Evolutionary conservation across 2,888 invertebrate species (phyloP).

Genomic region (Stenichneumon culpator): DNA sequence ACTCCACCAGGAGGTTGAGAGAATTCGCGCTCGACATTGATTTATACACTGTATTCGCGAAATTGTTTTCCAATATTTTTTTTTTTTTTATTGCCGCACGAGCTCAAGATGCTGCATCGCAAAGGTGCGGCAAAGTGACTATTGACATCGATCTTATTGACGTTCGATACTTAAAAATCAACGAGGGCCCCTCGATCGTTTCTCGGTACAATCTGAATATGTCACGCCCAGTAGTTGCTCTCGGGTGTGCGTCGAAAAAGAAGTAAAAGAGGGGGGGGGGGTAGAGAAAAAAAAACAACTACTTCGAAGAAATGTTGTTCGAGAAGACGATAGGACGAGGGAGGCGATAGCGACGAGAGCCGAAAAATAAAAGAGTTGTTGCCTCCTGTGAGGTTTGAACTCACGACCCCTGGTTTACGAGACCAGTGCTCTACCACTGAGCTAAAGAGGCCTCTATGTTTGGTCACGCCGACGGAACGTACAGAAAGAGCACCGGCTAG

Average conservation of each 20-base stretch:
- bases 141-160: constrained; percentile 31
- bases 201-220: constrained; percentile 77
- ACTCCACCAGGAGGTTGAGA: constrained; percentile 4
- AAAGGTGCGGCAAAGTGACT: not conserved
- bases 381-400: constrained; percentile 95
- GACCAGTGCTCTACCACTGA: constrained; percentile 95
- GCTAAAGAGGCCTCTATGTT: constrained; percentile 89
- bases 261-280: not conserved
- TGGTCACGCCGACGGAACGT: constrained; percentile 23
- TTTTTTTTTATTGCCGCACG: not conserved
- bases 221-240: constrained; percentile 72
- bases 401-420: constrained; percentile 95
- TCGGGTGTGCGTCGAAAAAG: constrained; percentile 26
- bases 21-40: constrained; percentile 9
- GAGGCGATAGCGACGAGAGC: not conserved
- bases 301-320: constrained; percentile 28
- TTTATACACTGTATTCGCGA: constrained; percentile 7
- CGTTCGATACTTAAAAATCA: constrained; percentile 22
- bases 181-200: constrained; percentile 69
- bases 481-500: constrained; percentile 1
- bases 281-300: constrained; percentile 8
- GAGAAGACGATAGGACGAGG: constrained; percentile 1
- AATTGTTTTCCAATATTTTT: constrained; percentile 1
- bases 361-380: constrained; percentile 78
- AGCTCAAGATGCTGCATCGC: not conserved